A percentile compares a stretch with the other conserved stretches of the same genome.
Conservation (phyloP, 2,888 invertebrate genomes). For the Lycophotia porphyrea region DNA sequence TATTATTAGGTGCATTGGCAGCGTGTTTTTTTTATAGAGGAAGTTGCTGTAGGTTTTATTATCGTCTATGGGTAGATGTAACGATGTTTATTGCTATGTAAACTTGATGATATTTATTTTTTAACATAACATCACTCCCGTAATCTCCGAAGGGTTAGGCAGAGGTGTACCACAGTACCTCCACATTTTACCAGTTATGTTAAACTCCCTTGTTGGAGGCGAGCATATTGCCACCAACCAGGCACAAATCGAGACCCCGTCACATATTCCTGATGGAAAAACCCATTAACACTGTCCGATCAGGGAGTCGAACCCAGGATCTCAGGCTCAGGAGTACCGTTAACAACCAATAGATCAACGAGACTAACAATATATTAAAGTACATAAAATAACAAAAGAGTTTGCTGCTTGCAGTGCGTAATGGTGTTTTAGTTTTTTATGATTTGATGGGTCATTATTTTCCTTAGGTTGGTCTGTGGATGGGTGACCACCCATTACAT, state of each 20-base stretch:
- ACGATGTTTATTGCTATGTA: neutral
- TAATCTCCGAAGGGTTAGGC: too few species aligned
- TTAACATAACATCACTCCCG: too few species aligned
- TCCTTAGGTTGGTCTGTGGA: too few species aligned
- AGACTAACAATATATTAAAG: neutral
- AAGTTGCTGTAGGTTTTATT: neutral
- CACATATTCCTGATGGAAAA: neutral
- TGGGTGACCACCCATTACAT: too few species aligned
- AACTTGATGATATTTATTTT: neutral
- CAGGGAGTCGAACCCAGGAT: neutral
- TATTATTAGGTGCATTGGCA: constrained; percentile 64
- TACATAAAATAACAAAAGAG: too few species aligned
- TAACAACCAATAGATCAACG: too few species aligned
- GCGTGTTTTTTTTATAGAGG: constrained; percentile 23
- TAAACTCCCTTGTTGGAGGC: too few species aligned
- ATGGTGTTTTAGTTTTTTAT: too few species aligned
- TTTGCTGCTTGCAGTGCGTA: neutral
- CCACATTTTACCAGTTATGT: too few species aligned
- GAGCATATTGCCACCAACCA: neutral
- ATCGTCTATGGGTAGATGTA: neutral
- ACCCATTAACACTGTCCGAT: neutral
- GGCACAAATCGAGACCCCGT: neutral
- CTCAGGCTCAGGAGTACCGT: neutral
- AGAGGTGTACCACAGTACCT: too few species aligned
- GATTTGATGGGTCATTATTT: neutral